Evolutionary conservation across 2,113 vertebrate genomes (phyloP).

Genomic region (Tonatia bakeri): DNA sequence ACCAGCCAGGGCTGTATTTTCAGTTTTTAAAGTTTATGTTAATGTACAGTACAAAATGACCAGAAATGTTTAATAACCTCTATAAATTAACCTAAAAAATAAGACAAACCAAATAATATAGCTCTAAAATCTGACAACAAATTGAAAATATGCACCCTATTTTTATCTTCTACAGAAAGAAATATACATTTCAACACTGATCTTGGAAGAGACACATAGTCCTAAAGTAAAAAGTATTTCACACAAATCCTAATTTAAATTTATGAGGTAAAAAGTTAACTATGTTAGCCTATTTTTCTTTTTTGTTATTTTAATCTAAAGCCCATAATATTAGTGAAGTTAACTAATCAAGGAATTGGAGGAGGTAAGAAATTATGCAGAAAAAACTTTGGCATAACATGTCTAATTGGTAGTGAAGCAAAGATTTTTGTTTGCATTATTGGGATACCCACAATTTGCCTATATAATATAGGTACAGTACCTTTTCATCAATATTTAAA

Average conservation of each 20-base stretch:
- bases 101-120: background rate
- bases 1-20: background rate
- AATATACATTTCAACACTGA: background rate
- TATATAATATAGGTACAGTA: background rate
- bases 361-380: background rate
- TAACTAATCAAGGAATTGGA: background rate
- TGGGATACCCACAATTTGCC: background rate
- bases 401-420: background rate
- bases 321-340: background rate
- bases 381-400: background rate
- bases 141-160: background rate
- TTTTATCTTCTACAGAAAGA: background rate
- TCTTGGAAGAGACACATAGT: background rate
- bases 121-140: background rate
- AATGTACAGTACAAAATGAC: background rate
- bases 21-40: background rate
- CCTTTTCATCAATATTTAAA: conserved; percentile 46
- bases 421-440: background rate
- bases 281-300: background rate
- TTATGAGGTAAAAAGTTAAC: background rate
- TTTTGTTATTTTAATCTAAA: conserved; percentile 3
- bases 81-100: background rate
- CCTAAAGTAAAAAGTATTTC: background rate
- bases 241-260: background rate
- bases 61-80: background rate